phyloP scores from a whole-genome alignment of 2,113 vertebrate genomes.

The Pleuronectes platessa region DNA sequence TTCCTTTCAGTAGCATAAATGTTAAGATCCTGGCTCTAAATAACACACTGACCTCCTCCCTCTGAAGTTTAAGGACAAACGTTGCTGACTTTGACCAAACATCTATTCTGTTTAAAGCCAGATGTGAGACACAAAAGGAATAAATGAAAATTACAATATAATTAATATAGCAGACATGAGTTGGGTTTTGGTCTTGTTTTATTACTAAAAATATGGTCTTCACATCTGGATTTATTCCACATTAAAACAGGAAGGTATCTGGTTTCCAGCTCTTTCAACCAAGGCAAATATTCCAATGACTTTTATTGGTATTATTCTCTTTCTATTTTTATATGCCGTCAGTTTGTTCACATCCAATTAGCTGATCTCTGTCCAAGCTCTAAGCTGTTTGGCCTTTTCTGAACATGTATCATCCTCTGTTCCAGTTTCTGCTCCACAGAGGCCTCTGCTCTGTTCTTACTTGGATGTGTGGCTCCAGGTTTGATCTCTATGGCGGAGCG shows the following conservation, averaged over 20 bases:
- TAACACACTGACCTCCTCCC: no score
- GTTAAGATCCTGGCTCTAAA: no score
- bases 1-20: no score
- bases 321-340: constrained; percentile 30
- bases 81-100: neutral
- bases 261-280: constrained; percentile 30
- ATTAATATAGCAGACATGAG: neutral
- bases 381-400: constrained; percentile 23
- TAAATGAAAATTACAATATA: constrained; percentile 8
- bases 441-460: constrained; percentile 63
- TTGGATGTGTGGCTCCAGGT: constrained; percentile 74
- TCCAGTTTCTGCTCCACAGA: neutral
- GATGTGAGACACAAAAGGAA: neutral
- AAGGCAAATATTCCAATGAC: constrained; percentile 24
- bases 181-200: constrained; percentile 13
- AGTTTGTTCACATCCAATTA: constrained; percentile 18
- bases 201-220: neutral
- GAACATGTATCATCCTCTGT: constrained; percentile 4
- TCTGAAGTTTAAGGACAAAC: constrained; percentile 2
- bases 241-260: constrained; percentile 39
- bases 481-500: constrained; percentile 82
- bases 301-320: constrained; percentile 42
- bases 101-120: constrained; percentile 3
- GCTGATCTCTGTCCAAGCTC: constrained; percentile 9
- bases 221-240: constrained; percentile 43